A percentile compares a stretch with the other conserved stretches of the same genome.
phyloP scores from a whole-genome alignment of 2,113 vertebrate species.

The Mastomys natalensis region DNA sequence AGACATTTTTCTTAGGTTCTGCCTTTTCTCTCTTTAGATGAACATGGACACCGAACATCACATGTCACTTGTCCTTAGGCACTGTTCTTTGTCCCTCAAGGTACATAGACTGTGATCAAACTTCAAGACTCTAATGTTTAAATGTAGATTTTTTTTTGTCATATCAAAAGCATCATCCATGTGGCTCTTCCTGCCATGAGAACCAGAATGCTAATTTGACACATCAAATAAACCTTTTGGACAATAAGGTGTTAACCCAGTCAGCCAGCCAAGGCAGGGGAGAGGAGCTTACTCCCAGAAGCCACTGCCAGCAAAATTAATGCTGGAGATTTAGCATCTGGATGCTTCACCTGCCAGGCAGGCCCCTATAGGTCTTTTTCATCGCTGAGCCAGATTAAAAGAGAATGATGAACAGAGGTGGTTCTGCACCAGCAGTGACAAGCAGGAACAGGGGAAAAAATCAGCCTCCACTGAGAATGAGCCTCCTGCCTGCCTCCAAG shows the following conservation, averaged over 20 bases:
- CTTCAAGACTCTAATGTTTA: slow-evolving; percentile 70
- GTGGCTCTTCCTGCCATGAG: slow-evolving; percentile 72
- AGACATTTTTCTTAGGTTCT: not conserved
- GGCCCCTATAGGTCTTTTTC: slow-evolving; percentile 84
- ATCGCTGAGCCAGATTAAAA: slow-evolving; percentile 85
- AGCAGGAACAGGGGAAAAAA: slow-evolving; percentile 54
- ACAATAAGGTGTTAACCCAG: slow-evolving; percentile 81
- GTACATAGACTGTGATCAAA: slow-evolving; percentile 55
- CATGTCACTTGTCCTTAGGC: not conserved
- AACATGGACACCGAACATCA: not conserved
- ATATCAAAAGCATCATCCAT: slow-evolving; percentile 67
- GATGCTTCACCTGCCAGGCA: slow-evolving; percentile 87
- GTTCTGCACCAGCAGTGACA: slow-evolving; percentile 80
- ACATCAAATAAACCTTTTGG: slow-evolving; percentile 75
- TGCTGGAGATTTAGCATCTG: slow-evolving; percentile 89
- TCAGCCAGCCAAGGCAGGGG: slow-evolving; percentile 76
- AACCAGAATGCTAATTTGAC: slow-evolving; percentile 72
- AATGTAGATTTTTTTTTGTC: slow-evolving; percentile 72
- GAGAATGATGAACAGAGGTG: slow-evolving; percentile 83
- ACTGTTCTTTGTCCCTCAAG: not conserved
- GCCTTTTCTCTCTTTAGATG: not conserved
- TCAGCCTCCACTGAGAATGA: not conserved
- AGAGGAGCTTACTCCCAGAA: slow-evolving; percentile 84
- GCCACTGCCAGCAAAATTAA: slow-evolving; percentile 86
- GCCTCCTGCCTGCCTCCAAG: slow-evolving; percentile 30